phyloP scores from a whole-genome alignment of 2,888 invertebrate species.

The Amblyjoppa proteus region DNA sequence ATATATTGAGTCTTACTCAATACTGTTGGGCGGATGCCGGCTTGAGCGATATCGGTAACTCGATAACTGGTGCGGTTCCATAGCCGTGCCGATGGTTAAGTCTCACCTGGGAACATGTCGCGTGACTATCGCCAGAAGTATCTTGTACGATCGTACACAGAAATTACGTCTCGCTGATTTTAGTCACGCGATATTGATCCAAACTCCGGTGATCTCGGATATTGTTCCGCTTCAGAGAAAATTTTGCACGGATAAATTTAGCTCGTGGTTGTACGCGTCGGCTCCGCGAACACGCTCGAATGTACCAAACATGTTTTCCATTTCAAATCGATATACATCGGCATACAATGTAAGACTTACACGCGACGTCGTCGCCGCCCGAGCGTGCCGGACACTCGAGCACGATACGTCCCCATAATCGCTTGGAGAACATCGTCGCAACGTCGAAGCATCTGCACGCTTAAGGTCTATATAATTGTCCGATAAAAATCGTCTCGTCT shows the following conservation, averaged over 20 bases:
- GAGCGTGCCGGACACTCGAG: conserved; percentile 4
- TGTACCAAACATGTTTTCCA: conserved; percentile 5
- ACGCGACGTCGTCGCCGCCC: not conserved
- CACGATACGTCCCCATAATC: not conserved
- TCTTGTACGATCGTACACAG: not conserved
- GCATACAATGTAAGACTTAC: not conserved
- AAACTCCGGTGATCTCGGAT: conserved; percentile 5
- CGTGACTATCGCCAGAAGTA: too few relatives aligned
- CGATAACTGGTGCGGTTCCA: too few relatives aligned
- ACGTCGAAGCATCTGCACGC: not conserved
- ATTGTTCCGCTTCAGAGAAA: conserved; percentile 41
- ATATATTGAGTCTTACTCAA: too few relatives aligned
- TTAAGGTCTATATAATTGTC: conserved; percentile 20
- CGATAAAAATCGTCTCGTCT: conserved; percentile 32
- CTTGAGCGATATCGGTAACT: too few relatives aligned
- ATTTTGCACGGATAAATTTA: conserved; percentile 11
- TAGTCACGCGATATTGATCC: not conserved
- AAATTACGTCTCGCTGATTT: not conserved
- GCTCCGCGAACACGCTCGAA: not conserved
- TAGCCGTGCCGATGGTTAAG: too few relatives aligned
- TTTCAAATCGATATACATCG: not conserved
- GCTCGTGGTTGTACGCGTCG: not conserved
- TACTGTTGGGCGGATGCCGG: too few relatives aligned
- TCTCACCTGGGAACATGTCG: too few relatives aligned
- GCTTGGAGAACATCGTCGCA: not conserved